A percentile compares a stretch with the other conserved stretches of the same genome.
phyloP scores from a whole-genome alignment of 2,113 vertebrate species.

The Neodon shergylaensis region DNA sequence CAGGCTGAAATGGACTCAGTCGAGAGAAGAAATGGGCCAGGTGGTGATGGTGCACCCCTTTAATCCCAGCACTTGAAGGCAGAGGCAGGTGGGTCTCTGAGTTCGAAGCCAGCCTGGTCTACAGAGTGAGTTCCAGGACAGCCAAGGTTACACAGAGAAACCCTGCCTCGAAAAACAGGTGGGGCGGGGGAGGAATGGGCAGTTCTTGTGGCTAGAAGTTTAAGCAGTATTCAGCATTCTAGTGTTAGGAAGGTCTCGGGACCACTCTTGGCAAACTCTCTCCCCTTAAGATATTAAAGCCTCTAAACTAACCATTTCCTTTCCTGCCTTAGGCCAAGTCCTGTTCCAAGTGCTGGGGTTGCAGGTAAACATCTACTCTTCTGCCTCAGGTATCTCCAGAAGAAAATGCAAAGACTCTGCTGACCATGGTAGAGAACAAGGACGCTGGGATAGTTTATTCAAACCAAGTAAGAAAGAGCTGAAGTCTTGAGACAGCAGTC shows the following conservation, averaged over 20 bases:
- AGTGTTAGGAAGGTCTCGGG: background rate
- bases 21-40: background rate
- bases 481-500: background rate
- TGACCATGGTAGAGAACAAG: background rate
- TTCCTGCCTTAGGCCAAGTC: background rate
- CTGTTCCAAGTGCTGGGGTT: background rate
- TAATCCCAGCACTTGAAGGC: background rate
- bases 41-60: background rate
- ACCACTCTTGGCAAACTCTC: background rate
- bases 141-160: background rate
- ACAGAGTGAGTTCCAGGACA: background rate
- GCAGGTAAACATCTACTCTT: background rate
- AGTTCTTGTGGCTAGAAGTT: background rate
- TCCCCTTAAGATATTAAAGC: background rate
- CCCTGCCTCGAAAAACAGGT: background rate
- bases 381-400: background rate
- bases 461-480: background rate
- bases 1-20: background rate
- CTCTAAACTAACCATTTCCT: background rate
- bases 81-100: background rate
- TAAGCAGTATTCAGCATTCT: fast-evolving
- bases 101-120: background rate
- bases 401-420: background rate
- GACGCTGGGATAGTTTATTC: background rate
- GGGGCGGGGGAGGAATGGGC: background rate